Evolutionary conservation across 2,797 vertebrate species (phyloP).

Genomic region (Cyclopterus lumpus): DNA sequence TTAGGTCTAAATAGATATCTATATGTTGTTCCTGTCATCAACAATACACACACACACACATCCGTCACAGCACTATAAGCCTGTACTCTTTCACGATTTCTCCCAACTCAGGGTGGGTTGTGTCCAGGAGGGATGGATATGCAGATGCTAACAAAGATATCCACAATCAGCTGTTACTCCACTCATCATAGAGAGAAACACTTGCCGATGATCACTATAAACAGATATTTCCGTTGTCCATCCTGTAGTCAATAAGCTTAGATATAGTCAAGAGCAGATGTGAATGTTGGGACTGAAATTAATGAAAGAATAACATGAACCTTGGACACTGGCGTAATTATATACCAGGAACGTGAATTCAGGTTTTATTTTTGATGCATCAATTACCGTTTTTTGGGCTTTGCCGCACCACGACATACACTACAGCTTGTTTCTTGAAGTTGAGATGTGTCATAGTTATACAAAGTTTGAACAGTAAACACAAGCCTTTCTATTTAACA

Average conservation of each 20-base stretch:
- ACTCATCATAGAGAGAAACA: constrained; percentile 5
- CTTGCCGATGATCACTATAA: constrained; percentile 6
- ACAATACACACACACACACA: constrained; percentile 11
- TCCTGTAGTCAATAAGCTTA: neutral
- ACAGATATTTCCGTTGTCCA: neutral
- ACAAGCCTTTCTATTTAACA: neutral
- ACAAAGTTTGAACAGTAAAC: neutral
- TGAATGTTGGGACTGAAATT: constrained; percentile 2
- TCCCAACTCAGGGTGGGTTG: constrained; percentile 23
- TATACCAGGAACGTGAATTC: neutral
- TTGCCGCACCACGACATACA: neutral
- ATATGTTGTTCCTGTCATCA: constrained; percentile 20
- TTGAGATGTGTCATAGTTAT: neutral
- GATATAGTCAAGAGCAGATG: constrained; percentile 12
- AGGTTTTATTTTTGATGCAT: neutral
- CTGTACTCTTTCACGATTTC: constrained; percentile 28
- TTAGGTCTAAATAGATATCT: constrained; percentile 31
- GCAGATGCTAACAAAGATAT: constrained; percentile 31
- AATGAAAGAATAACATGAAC: constrained; percentile 3
- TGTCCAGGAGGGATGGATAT: constrained; percentile 25
- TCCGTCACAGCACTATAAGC: constrained; percentile 9
- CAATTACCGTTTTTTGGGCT: neutral
- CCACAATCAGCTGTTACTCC: constrained; percentile 31
- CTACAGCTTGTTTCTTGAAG: neutral
- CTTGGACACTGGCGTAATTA: neutral